phyloP scores from a whole-genome alignment of 2,113 vertebrate species.

The Mellivora capensis region DNA sequence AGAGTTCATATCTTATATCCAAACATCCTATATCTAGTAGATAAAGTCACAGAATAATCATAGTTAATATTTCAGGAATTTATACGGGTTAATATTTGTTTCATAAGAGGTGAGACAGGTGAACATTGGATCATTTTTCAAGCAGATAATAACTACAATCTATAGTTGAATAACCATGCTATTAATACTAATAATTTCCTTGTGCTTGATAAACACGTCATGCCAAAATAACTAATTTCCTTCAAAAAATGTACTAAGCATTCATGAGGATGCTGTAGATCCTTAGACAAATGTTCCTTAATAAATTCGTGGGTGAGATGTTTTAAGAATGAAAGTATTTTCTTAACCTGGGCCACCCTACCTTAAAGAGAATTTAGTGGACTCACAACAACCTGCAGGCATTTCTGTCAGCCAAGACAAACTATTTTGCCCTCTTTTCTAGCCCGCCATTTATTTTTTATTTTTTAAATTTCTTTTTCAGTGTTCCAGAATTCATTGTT shows the following conservation, averaged over 20 bases:
- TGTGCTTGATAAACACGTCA: not conserved
- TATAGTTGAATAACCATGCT: not conserved
- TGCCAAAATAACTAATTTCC: not conserved
- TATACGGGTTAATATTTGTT: not conserved
- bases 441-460: not conserved
- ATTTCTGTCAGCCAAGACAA: not conserved
- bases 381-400: not conserved
- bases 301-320: not conserved
- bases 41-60: not conserved
- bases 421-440: not conserved
- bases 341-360: not conserved
- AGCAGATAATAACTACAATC: not conserved
- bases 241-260: not conserved
- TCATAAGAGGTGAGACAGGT: not conserved
- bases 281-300: not conserved
- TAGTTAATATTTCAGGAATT: not conserved
- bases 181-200: not conserved
- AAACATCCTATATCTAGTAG: not conserved
- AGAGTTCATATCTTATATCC: not conserved
- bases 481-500: no score
- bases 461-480: no score
- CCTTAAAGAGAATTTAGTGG: not conserved
- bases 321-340: not conserved
- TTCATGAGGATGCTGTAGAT: not conserved
- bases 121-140: not conserved